A percentile compares a stretch with the other conserved stretches of the same genome.
phyloP scores from a whole-genome alignment of 1,140 invertebrate species.

The Dendrolimus punctatus region DNA sequence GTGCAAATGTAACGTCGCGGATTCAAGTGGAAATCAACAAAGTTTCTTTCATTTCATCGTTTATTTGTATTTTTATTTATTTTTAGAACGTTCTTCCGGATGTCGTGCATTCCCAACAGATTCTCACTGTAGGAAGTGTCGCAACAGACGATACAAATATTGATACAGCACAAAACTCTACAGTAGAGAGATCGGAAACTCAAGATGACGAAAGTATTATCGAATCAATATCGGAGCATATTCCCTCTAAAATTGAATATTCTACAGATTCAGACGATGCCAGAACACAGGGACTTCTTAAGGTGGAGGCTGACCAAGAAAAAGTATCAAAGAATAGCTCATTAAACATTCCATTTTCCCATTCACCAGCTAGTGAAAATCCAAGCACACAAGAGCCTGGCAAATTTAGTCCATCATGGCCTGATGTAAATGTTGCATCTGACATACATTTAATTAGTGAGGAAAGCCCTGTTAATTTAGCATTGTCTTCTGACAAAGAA shows the following conservation, averaged over 20 bases:
- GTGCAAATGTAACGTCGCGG: neutral
- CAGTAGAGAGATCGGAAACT: constrained; percentile 14
- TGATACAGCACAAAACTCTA: constrained; percentile 22
- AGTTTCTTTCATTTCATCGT: constrained; percentile 8
- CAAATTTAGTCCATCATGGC: constrained; percentile 42
- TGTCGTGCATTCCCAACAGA: constrained; percentile 66
- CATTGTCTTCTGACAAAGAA: constrained; percentile 48
- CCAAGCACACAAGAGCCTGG: constrained; percentile 29
- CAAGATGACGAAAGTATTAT: constrained; percentile 41
- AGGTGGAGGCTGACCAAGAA: constrained; percentile 22
- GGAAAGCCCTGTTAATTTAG: constrained; percentile 54
- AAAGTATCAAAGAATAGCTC: constrained; percentile 28
- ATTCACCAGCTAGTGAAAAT: constrained; percentile 30
- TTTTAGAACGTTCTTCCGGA: constrained; percentile 70
- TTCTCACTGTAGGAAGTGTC: constrained; percentile 32
- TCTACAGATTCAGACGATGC: constrained; percentile 39
- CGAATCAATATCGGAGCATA: constrained; percentile 58
- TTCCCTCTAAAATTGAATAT: constrained; percentile 49
- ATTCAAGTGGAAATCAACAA: neutral
- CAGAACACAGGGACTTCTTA: constrained; percentile 23
- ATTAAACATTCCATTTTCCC: constrained; percentile 24
- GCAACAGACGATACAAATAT: constrained; percentile 23
- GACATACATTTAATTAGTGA: constrained; percentile 47
- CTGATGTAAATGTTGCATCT: constrained; percentile 30
- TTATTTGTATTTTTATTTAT: constrained; percentile 64